A percentile compares a stretch with the other conserved stretches of the same genome.
Evolutionary conservation across 2,888 invertebrate species (phyloP).

Genomic region (Cosmorhoe ocellata): DNA sequence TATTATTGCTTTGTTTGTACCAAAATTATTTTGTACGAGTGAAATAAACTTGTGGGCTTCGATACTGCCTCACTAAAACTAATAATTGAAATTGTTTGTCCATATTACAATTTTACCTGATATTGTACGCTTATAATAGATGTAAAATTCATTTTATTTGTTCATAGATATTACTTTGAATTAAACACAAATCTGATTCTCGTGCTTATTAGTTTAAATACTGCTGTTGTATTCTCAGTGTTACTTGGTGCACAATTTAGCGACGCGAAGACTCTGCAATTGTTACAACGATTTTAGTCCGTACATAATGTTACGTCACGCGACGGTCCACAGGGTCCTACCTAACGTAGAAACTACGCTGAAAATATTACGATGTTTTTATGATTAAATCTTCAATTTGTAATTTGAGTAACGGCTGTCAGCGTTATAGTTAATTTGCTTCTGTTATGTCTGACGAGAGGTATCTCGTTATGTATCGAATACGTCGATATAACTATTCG

Average conservation of each 20-base stretch:
- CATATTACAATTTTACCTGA: conserved; percentile 23
- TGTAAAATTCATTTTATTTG: conserved; percentile 15
- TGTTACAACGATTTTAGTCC: conserved; percentile 70
- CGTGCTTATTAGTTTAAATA: conserved; percentile 28
- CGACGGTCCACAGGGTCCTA: conserved; percentile 72
- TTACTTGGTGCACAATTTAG: conserved; percentile 25
- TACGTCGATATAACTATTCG: conserved; percentile 26
- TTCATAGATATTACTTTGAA: conserved; percentile 15
- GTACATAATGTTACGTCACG: conserved; percentile 54
- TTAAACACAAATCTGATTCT: conserved; percentile 16
- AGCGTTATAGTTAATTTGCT: conserved; percentile 30
- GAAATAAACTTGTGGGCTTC: conserved; percentile 13
- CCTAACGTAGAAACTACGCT: conserved; percentile 54
- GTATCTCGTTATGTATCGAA: conserved; percentile 32
- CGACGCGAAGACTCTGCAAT: conserved; percentile 38
- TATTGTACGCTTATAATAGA: conserved; percentile 21
- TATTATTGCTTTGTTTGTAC: conserved; percentile 28
- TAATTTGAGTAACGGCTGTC: conserved; percentile 31
- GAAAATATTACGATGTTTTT: conserved; percentile 54
- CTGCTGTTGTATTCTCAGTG: conserved; percentile 18
- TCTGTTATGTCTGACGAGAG: conserved; percentile 46
- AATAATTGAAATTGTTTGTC: conserved; percentile 24
- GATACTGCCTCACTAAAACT: conserved; percentile 9
- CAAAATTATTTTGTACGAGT: conserved; percentile 21
- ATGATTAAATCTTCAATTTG: conserved; percentile 28